Evolutionary conservation across 2,797 vertebrate genomes (phyloP), one percentile per base, ranked within the genome.

Genomic region (Myiotriccus ornatus): DNA sequence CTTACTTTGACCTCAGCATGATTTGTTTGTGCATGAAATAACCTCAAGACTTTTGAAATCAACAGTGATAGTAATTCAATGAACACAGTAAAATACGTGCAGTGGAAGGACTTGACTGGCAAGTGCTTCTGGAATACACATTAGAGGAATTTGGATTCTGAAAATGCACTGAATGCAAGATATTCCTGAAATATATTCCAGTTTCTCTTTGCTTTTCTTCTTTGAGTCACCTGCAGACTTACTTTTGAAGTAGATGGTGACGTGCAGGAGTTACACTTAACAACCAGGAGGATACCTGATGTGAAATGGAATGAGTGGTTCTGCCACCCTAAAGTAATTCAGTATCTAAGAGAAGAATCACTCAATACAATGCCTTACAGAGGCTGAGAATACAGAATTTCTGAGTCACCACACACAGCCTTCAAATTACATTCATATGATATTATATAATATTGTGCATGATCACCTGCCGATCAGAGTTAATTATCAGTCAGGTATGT

Each of bases 331-430:
- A 79, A 79, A 44, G 67, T 68, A 88, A 70, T 86, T 75, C 55
- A 75, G 46, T 37, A 85, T 13, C 60, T 64, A 78, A 9, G 22
- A 78, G 22, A 88, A 81, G 44, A 76, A 79, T 75, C 44, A 43
- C 41, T 88, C 57, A 20, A 64, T 30, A 13, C 41, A 86, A 55
- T 70, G 37, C 44, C 41, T 84, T 70, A 39, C 12, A 60, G 64
- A 71, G 35, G 15, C 5, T 62, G 65, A 80, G 34, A 91, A 53
- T 20, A 71, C 37, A 83, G 69, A 15, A 67, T 63, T 9, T 76
- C 55, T 84, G 94, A 96, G 41, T 91, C 94, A 96, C 53, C 34
- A n/a, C 23, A 52, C 19, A 24, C 15, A 49, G 32, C 50, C 59
- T 94, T 82, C 24, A 57, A 75, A 52, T 53, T 13, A 18, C 8